phyloP scores from a whole-genome alignment of 2,113 vertebrate genomes.

The Raja brachyura region DNA sequence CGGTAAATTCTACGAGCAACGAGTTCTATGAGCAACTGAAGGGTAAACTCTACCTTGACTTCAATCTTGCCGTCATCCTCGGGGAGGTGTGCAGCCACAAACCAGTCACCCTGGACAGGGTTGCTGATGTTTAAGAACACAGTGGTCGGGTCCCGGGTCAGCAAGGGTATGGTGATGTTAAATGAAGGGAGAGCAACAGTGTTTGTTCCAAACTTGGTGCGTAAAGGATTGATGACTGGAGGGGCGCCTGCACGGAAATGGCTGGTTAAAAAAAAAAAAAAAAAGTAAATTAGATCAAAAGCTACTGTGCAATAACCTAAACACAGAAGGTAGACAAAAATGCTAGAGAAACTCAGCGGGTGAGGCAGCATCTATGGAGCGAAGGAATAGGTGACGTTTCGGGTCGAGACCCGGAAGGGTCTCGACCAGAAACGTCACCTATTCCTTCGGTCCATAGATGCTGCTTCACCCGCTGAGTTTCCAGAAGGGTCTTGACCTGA shows the following conservation, averaged over 20 bases:
- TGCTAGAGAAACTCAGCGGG: no score
- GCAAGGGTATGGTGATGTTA: slow-evolving; percentile 58
- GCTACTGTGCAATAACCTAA: not conserved
- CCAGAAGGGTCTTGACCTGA: no score
- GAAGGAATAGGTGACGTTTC: no score
- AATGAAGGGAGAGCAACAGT: slow-evolving; percentile 59
- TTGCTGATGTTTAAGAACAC: slow-evolving; percentile 68
- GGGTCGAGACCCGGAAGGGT: no score
- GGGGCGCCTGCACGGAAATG: slow-evolving; percentile 80
- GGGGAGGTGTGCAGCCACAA: slow-evolving; percentile 79
- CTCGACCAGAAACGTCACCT: no score
- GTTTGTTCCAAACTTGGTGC: slow-evolving; percentile 63
- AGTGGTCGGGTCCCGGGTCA: slow-evolving; percentile 50
- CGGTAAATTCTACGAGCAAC: no score
- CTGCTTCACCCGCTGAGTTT: no score
- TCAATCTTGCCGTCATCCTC: slow-evolving; percentile 79
- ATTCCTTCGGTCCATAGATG: no score
- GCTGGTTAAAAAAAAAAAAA: slow-evolving; percentile 49
- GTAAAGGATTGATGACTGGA: slow-evolving; percentile 78
- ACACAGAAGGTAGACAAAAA: no score
- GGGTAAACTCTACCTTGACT: slow-evolving; percentile 67
- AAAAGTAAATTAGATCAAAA: not conserved
- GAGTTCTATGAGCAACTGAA: no score
- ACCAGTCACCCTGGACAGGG: slow-evolving; percentile 83
- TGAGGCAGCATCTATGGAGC: no score